Evolutionary conservation across 2,888 invertebrate species (phyloP), one percentile per base, ranked within the genome.

Genomic region (Acrobasis suavella): DNA sequence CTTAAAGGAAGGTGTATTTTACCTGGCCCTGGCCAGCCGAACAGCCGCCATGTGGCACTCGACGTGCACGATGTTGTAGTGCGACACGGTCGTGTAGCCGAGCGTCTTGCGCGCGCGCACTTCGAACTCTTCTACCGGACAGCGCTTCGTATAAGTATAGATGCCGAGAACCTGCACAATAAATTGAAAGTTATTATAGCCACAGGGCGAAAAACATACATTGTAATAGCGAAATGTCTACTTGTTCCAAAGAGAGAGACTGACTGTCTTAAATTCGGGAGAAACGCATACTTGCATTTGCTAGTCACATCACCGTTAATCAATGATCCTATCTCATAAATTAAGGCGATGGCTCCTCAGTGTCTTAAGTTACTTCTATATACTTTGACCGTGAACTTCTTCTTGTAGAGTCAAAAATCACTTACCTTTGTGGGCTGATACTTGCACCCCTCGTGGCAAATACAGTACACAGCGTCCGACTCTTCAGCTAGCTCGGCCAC

Each of bases 11-110:
- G 1, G 37, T 2, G 22, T 17, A 14, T 1, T 8, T 32, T 65
- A 91, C 92, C 92, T 86, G 22, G 92, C 91, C 42, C 93, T 87
- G 0, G 92, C 94, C 60, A 94, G 94, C 84, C 98, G 94, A 58
- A 99, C 98, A 37, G 99, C 99, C 0, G 97, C 97, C 94, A 98
- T 97, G 88, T 99, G 99, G 80, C 99, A 99, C 86, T 99, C 99
- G 5, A 99, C 96, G 86, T 99, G 99, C 37, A 99, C 98, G 49
- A 99, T 96, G 92, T 99, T 99, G 92, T 99, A 99, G 91, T 99
- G 99, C 14, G 98, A 98, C 46, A 99, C 99, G 0, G 99, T 99
- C 59, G 96, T 96, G 88, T 98, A 98, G 62, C 96, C 96, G 39
- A 96, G 94, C 17, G 97, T 96, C 89, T 98, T 98, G 69, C 98